A percentile compares a stretch with the other conserved stretches of the same genome.
Conservation (phyloP, 2,113 vertebrate species). For the Sula dactylatra region DNA sequence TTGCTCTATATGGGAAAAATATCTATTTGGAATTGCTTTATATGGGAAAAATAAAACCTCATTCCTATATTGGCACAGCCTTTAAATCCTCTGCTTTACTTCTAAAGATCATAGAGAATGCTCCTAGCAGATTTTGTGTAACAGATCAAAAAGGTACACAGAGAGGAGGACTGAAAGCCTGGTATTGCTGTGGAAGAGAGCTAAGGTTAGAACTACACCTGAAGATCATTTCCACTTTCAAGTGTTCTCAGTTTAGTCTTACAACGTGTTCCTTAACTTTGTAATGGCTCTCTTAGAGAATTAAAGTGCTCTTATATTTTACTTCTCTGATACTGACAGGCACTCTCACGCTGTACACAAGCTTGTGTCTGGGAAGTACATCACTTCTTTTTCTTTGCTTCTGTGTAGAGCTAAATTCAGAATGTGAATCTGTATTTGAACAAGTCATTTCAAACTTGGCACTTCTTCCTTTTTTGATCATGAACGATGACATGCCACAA, state of each 20-base stretch:
- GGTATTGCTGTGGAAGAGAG: not conserved
- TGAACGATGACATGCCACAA: not conserved
- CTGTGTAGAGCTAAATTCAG: not conserved
- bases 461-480: not conserved
- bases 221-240: constrained; percentile 22
- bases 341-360: not conserved
- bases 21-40: not conserved
- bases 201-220: constrained; percentile 16
- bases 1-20: not conserved
- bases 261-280: not conserved
- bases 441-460: not conserved
- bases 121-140: not conserved
- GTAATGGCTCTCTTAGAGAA: not conserved
- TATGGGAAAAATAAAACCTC: not conserved
- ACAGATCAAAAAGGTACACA: constrained; percentile 5
- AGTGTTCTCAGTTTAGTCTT: not conserved
- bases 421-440: not conserved
- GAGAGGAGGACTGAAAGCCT: not conserved
- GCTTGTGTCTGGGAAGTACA: not conserved
- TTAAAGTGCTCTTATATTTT: constrained; percentile 16
- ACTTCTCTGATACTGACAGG: not conserved
- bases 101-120: not conserved
- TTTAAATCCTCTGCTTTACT: constrained; percentile 14
- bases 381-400: not conserved
- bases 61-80: not conserved